These are phyloP conservation scores for Lasioglossum figueresi DNA, from an alignment of 2,888 invertebrate genomes.

Conservation along the genomic window DNA sequence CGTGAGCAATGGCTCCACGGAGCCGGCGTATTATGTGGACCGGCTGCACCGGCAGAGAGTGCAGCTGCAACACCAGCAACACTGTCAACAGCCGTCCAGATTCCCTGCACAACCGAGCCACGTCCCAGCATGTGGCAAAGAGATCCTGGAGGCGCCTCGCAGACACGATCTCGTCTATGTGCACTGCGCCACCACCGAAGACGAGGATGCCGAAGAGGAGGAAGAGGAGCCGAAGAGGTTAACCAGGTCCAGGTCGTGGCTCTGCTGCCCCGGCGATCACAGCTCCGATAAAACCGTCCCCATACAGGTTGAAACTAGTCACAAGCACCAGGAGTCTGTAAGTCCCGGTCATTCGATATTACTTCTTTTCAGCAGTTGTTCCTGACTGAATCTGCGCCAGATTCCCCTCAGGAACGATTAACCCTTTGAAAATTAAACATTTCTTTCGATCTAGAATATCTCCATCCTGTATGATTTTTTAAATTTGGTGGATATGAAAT, in stretches of 20 bases:
- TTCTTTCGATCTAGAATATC: too few species aligned
- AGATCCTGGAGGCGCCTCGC: conserved; percentile 65
- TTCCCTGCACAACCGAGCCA: conserved; percentile 58
- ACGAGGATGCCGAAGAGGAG: conserved; percentile 68
- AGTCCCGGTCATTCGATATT: conserved; percentile 42
- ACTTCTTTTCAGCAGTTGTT: neutral
- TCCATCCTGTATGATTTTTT: too few species aligned
- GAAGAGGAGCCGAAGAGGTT: conserved; percentile 67
- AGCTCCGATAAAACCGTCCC: conserved; percentile 71
- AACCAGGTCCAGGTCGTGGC: conserved; percentile 83
- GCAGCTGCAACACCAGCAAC: conserved; percentile 65
- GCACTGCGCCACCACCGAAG: conserved; percentile 73
- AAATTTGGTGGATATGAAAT: too few species aligned
- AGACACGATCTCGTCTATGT: conserved; percentile 74
- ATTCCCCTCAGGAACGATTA: neutral
- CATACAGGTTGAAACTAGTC: conserved; percentile 69
- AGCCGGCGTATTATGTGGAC: conserved; percentile 72
- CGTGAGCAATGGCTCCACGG: conserved; percentile 76
- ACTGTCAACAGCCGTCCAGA: conserved; percentile 54
- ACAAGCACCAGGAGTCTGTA: conserved; percentile 66
- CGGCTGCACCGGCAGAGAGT: conserved; percentile 67
- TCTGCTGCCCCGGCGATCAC: conserved; percentile 84
- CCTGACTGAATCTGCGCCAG: neutral
- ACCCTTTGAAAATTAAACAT: too few species aligned
- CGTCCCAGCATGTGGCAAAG: conserved; percentile 62